Percentiles rank a stretch among this genome's conserved stretches.
Conservation (phyloP, 2,888 invertebrate genomes). For the Pediacus dermestoides region DNA sequence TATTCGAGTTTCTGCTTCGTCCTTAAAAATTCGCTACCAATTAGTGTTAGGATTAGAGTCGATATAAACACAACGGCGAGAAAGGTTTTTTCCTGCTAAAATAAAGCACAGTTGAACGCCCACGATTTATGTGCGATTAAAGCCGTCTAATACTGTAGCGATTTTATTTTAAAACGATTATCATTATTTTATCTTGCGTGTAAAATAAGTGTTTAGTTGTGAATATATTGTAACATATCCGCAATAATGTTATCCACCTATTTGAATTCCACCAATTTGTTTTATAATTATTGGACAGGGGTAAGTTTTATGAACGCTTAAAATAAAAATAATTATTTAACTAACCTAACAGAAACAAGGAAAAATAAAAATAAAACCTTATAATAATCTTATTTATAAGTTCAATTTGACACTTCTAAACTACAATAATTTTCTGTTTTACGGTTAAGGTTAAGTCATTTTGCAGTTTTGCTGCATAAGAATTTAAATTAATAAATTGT, state of each 20-base stretch:
- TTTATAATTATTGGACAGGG: constrained; percentile 30
- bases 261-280: constrained; percentile 24
- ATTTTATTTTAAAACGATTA: constrained; percentile 13
- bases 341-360: too few species aligned
- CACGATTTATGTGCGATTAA: background rate
- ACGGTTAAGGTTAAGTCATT: too few species aligned
- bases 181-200: constrained; percentile 26
- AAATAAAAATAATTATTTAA: too few species aligned
- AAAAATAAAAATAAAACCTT: too few species aligned
- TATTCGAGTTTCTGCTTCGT: constrained; percentile 17
- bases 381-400: too few species aligned
- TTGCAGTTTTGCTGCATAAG: too few species aligned
- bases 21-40: constrained; percentile 33
- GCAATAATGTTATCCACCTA: constrained; percentile 21
- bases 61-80: constrained; percentile 20
- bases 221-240: background rate
- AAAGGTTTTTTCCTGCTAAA: constrained; percentile 7
- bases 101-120: background rate
- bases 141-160: constrained; percentile 1
- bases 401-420: too few species aligned
- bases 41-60: constrained; percentile 28
- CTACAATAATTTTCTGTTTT: too few species aligned
- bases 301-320: too few species aligned
- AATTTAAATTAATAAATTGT: too few species aligned
- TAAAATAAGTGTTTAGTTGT: constrained; percentile 20